Base-by-base conservation (phyloP, 64 coral and sea anemone species). In the Stichodactyla helianthus region DNA sequence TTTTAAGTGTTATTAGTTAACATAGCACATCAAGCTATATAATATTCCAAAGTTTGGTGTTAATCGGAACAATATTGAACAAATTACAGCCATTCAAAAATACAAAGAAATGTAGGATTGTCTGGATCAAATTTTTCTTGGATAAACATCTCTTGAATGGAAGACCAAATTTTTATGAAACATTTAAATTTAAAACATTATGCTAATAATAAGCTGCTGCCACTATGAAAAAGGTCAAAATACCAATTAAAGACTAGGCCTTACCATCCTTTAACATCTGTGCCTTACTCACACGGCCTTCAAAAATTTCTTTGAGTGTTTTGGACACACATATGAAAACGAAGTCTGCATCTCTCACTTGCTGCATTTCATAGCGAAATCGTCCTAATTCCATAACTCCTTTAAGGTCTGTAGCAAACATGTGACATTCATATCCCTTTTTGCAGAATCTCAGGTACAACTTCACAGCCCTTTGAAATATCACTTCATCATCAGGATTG, bases 321-420 rank as follows among this genome's bases (percentile, higher is more conserved):
- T 77, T 74, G 2, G 90, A 92, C 10, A 92, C 90, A 76, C 90
- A 92, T 23, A 92, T 58, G n/a, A 92, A 92, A 2, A 92, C 27
- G 35, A 82, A 82, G 51, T 92, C 84, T 63, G 76, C 86, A 12
- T 55, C 20, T 28, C 50, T 52, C 2, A 92, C 77, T 67, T 86
- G 85, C 28, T 63, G 15, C 51, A 82, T 5, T 25, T 63, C 84
- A 82, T 87, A 92, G 54, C 90, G 90, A 28, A 85, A 90, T 23
- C 52, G 77, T 4, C 78, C 78, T 4, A 81, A 9, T 54, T 81
- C 78, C 35, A 81, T 54, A 15, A 52, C 50, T 13, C 14, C 78
- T 4, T 11, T 62, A 4, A 14, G 22, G 76, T 92, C 61, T 82
- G 68, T 64, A 0, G 84, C 77, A 51, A 92, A 53, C 85, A 87